These are phyloP conservation scores for Molothrus ater DNA, from an alignment of 2,797 vertebrate genomes.

Conservation along the genomic window DNA sequence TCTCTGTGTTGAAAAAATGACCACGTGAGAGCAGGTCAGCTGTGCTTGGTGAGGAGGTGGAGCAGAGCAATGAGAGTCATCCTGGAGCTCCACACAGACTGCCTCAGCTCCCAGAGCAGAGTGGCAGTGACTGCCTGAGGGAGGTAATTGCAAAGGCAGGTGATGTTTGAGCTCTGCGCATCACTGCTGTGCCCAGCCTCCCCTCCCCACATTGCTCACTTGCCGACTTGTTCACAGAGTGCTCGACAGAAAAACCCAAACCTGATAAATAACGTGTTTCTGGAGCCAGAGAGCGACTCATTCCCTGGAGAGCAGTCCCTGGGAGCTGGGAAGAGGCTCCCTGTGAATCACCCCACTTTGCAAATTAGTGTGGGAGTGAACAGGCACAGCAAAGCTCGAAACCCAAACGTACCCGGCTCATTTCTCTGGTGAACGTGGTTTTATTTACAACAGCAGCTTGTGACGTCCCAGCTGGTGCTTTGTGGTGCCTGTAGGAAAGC, in stretches of 20 bases:
- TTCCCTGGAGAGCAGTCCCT: neutral
- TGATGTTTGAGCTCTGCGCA: neutral
- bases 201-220: neutral
- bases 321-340: neutral
- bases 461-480: neutral
- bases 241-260: neutral
- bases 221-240: neutral
- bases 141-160: neutral
- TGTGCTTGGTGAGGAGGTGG: neutral
- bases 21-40: neutral
- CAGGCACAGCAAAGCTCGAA: neutral
- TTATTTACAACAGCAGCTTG: neutral
- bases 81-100: neutral
- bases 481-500: neutral
- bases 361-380: neutral
- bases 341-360: neutral
- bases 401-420: rapidly evolving
- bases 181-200: neutral
- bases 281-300: neutral
- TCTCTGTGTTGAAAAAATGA: neutral
- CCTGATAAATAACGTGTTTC: neutral
- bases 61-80: rapidly evolving
- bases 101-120: neutral
- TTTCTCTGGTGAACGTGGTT: neutral
- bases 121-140: neutral